Evolutionary conservation across 2,113 vertebrate genomes (phyloP), one percentile per base, ranked within the genome.

Genomic region (Neodontobutis hainanensis): DNA sequence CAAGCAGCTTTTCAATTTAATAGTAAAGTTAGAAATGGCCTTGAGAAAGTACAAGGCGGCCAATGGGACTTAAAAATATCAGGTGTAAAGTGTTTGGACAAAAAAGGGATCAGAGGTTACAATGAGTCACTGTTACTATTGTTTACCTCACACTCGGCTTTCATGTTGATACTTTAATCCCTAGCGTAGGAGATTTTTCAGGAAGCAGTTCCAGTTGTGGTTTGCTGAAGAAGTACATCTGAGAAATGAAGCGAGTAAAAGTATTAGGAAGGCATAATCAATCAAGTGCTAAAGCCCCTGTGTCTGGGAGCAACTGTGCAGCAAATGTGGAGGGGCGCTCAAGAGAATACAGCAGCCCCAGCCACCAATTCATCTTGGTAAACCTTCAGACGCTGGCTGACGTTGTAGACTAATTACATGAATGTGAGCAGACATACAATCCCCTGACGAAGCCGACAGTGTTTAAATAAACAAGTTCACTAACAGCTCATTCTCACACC

Each of bases 181-280:
- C 3, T 16, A 1, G 1, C 12, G 14, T 10, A 35, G 38, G 36
- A 74, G 70, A 1, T 27, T 0, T 46, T 1, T 86, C 81, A 68
- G 70, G 6, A 62, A 0, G 5, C 2, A 11, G 16, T 5, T 0
- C 2, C 1, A 19, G 11, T 12, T 94, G 91, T 61, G 93, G 91
- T 45, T 81, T 89, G 87, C 94, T 94, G 85, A 98, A 98, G 87
- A 99, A 99, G 87, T 96, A 97, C 0, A 88, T 89, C 97, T 99
- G 59, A 4, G 57, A 53, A 58, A 71, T 44, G 19, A 61, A 16
- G 16, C 6, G 56, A 48, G 59, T 64, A 62, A 58, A 35, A 40
- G 15, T 16, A 61, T 65, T 6, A 44, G 38, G 11, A 61, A 15
- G 79, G 6, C 27, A 16, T 40, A 2, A 57, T 58, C 59, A 44